Evolutionary conservation across 2,113 vertebrate species (phyloP).

Genomic region (Myiopsitta monachus): DNA sequence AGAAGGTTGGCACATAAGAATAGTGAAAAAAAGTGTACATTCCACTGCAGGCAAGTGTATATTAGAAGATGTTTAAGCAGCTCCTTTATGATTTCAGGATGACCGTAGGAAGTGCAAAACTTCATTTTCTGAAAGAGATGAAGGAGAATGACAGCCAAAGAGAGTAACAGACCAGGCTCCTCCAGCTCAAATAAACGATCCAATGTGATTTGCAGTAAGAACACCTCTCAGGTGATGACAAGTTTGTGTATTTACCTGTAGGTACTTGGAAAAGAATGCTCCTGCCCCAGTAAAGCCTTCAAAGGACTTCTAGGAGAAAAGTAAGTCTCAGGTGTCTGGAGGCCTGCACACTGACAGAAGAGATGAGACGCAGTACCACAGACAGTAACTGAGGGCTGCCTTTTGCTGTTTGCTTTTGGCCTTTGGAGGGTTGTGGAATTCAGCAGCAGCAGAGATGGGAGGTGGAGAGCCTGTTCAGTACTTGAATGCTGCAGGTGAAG

Average conservation of each 20-base stretch:
- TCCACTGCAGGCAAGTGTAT: neutral
- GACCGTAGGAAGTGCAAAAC: neutral
- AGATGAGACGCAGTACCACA: neutral
- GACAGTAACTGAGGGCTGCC: neutral
- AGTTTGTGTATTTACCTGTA: neutral
- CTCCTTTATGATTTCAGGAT: neutral
- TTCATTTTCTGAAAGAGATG: neutral
- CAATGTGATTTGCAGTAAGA: neutral
- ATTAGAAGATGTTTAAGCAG: neutral
- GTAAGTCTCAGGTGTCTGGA: neutral
- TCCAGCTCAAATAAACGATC: neutral
- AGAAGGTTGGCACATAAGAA: accelerated
- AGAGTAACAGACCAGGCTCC: neutral
- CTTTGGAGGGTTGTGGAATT: neutral
- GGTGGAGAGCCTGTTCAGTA: neutral
- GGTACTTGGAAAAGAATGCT: neutral
- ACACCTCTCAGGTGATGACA: neutral
- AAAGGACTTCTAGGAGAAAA: neutral
- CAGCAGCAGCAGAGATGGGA: neutral
- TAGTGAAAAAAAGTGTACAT: neutral
- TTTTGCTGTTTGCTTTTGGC: neutral
- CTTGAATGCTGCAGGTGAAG: neutral
- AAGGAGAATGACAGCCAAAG: neutral
- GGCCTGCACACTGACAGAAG: neutral
- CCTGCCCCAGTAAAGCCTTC: neutral